phyloP scores from a whole-genome alignment of 2,113 vertebrate species.

The Cynocephalus volans region DNA sequence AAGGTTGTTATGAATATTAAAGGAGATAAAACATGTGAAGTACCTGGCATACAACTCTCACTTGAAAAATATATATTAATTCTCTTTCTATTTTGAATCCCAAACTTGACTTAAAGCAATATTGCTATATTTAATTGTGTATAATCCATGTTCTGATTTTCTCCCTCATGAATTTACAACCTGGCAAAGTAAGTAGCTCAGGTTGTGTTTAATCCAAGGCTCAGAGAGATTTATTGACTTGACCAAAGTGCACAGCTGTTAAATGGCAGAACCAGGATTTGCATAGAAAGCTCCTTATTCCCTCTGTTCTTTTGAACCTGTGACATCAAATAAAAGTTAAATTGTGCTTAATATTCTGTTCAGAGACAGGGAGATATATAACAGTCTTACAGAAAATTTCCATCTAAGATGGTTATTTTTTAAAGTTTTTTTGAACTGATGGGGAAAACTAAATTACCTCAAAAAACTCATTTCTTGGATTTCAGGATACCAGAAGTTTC shows the following conservation, averaged over 20 bases:
- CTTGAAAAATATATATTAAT: neutral
- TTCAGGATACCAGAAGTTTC: neutral
- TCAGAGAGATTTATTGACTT: slow-evolving; percentile 20
- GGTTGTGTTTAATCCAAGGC: slow-evolving; percentile 25
- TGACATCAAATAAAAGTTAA: slow-evolving; percentile 46
- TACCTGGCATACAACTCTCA: neutral
- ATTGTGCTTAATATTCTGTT: slow-evolving; percentile 19
- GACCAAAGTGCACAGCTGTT: slow-evolving; percentile 38
- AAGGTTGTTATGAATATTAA: neutral
- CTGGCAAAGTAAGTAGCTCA: slow-evolving; percentile 39
- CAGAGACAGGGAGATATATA: neutral
- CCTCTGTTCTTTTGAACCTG: slow-evolving; percentile 19
- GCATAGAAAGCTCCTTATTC: neutral
- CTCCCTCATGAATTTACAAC: neutral
- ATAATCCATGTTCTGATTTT: slow-evolving; percentile 7
- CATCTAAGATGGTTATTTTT: neutral
- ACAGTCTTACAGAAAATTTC: slow-evolving; percentile 29
- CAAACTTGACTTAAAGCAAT: slow-evolving; percentile 31
- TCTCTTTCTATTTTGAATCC: slow-evolving; percentile 25
- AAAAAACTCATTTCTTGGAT: slow-evolving; percentile 8
- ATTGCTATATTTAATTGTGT: neutral
- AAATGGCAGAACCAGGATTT: slow-evolving; percentile 30
- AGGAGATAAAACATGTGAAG: neutral
- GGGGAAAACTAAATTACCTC: slow-evolving; percentile 5
- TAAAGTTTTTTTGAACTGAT: slow-evolving; percentile 21